Evolutionary conservation across 2,888 invertebrate species (phyloP).

Genomic region (Proisotoma minuta): DNA sequence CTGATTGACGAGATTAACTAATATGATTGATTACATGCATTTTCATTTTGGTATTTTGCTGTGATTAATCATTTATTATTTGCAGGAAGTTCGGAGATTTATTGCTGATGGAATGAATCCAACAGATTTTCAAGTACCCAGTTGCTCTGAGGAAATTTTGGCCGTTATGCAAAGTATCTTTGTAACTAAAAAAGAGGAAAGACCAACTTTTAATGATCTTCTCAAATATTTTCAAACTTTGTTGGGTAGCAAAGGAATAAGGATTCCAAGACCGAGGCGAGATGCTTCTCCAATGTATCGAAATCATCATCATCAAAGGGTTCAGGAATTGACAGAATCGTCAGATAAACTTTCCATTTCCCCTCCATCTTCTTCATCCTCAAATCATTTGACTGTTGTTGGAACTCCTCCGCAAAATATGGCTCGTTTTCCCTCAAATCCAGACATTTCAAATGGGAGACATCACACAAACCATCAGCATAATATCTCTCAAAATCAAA

Average conservation of each 20-base stretch:
- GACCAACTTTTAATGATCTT: slow-evolving; percentile 24
- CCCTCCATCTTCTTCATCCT: not conserved
- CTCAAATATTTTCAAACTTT: slow-evolving; percentile 14
- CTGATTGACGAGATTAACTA: not conserved
- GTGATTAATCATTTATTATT: not conserved
- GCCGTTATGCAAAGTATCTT: slow-evolving; percentile 25
- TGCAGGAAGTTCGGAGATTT: slow-evolving; percentile 31
- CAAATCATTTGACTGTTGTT: not conserved
- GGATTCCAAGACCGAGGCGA: not conserved
- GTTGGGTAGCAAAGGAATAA: not conserved
- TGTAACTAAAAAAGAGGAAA: slow-evolving; percentile 1
- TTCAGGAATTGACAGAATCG: not conserved
- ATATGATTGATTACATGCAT: too few relatives aligned
- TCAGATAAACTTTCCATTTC: not conserved
- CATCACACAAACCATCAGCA: not conserved
- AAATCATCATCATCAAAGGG: not conserved
- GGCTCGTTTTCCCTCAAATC: not conserved
- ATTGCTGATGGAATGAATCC: slow-evolving; percentile 34
- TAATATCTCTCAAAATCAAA: not conserved
- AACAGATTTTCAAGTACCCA: slow-evolving; percentile 15
- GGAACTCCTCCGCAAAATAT: not conserved
- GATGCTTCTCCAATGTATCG: not conserved
- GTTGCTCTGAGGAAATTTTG: slow-evolving; percentile 20
- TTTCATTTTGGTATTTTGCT: too few relatives aligned
- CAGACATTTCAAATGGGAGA: not conserved